Evolutionary conservation across 2,797 vertebrate genomes (phyloP).

Genomic region (Rhinella marina): DNA sequence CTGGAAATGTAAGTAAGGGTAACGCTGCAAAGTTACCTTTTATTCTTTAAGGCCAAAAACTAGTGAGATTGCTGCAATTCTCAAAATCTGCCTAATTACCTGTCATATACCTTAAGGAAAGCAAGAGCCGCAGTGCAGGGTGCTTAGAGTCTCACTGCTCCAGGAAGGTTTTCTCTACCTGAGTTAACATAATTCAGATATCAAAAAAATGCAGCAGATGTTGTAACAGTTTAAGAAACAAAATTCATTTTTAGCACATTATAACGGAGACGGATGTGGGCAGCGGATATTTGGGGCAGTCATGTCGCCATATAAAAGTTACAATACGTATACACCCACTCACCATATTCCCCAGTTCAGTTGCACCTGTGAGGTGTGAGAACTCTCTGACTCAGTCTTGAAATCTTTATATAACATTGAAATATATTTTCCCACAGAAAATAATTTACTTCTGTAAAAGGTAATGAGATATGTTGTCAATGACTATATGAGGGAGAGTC

Average conservation of each 20-base stretch:
- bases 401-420: not conserved
- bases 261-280: not conserved
- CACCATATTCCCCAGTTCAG: not conserved
- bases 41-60: constrained; percentile 59
- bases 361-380: not conserved
- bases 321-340: not conserved
- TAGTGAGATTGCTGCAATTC: constrained; percentile 48
- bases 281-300: not conserved
- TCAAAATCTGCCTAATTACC: constrained; percentile 58
- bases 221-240: not conserved
- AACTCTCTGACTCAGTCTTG: not conserved
- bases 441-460: not conserved
- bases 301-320: not conserved
- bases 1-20: constrained; percentile 52
- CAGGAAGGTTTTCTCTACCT: constrained; percentile 4
- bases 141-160: not conserved
- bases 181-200: constrained; percentile 22
- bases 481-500: not conserved
- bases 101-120: constrained; percentile 46
- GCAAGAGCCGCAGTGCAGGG: constrained; percentile 7
- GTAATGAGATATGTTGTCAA: not conserved
- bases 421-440: not conserved
- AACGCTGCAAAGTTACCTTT: constrained; percentile 43
- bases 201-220: not conserved
- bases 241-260: not conserved